Conservation (phyloP, 2,888 invertebrate species). For the Andrena chrysosceles region DNA sequence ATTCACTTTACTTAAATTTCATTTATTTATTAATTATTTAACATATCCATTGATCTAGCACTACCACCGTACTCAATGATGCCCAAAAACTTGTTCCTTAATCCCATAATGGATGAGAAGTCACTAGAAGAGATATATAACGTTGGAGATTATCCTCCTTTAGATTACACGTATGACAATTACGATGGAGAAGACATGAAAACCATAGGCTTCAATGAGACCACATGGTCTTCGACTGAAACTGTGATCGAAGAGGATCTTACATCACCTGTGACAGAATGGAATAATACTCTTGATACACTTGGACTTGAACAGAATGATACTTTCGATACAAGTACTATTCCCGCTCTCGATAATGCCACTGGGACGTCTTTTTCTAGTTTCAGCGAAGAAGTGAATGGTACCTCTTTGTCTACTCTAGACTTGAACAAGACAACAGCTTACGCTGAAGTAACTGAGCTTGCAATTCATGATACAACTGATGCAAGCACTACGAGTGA, state of each 20-base stretch:
- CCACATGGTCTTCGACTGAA: background rate
- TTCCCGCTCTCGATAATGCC: conserved; percentile 6
- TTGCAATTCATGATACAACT: background rate
- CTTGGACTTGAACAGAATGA: conserved; percentile 6
- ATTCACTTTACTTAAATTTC: too few relatives aligned
- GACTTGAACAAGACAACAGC: background rate
- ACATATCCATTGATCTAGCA: conserved; percentile 25
- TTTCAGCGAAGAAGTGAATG: background rate
- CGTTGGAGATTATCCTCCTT: conserved; percentile 67
- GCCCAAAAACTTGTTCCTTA: conserved; percentile 27
- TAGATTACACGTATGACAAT: conserved; percentile 69
- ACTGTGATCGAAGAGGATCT: background rate
- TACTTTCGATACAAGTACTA: background rate
- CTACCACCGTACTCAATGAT: conserved; percentile 12
- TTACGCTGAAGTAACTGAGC: background rate
- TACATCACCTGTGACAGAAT: background rate
- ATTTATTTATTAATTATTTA: background rate
- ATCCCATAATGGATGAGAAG: conserved; percentile 51
- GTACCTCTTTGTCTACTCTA: background rate
- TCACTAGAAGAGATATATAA: conserved; percentile 58
- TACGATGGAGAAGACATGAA: conserved; percentile 18
- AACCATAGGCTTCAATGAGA: background rate
- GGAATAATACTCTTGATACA: background rate
- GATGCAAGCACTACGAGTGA: background rate
- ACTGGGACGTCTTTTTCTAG: background rate